These are phyloP conservation scores for Meiosimyza platycephala DNA, from an alignment of 2,888 invertebrate genomes.

Conservation along the genomic window DNA sequence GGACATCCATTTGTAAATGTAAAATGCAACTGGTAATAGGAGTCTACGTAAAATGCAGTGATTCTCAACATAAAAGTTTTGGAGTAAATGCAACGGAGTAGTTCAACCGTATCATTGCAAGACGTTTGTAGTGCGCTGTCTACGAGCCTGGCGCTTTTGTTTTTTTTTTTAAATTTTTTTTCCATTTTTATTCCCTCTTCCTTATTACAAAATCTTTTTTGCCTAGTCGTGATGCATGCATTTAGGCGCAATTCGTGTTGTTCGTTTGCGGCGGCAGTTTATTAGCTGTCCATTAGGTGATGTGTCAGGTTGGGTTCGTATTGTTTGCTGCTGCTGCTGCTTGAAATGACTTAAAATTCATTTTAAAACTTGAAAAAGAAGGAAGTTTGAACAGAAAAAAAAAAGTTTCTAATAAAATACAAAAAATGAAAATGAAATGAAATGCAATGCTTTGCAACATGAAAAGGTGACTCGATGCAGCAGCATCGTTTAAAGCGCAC, in stretches of 20 bases:
- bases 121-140: not conserved
- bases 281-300: constrained; percentile 33
- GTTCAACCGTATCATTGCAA: not conserved
- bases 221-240: constrained; percentile 32
- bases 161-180: no score
- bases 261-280: constrained; percentile 23
- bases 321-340: constrained; percentile 4
- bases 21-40: not conserved
- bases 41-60: no score
- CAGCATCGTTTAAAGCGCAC: not conserved
- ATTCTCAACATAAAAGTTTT: no score
- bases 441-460: constrained; percentile 3
- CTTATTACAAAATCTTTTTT: constrained; percentile 9
- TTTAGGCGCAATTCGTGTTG: constrained; percentile 32
- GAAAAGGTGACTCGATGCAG: constrained; percentile 3
- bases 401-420: not conserved
- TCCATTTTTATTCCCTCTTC: not conserved
- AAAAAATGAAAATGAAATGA: not conserved
- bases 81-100: no score
- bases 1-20: not conserved
- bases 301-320: constrained; percentile 16
- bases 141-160: no score
- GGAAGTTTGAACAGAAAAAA: no score
- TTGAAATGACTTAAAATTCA: no score
- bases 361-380: no score